Base-by-base conservation (phyloP, 2,888 invertebrate genomes). In the Steromphala cineraria region DNA sequence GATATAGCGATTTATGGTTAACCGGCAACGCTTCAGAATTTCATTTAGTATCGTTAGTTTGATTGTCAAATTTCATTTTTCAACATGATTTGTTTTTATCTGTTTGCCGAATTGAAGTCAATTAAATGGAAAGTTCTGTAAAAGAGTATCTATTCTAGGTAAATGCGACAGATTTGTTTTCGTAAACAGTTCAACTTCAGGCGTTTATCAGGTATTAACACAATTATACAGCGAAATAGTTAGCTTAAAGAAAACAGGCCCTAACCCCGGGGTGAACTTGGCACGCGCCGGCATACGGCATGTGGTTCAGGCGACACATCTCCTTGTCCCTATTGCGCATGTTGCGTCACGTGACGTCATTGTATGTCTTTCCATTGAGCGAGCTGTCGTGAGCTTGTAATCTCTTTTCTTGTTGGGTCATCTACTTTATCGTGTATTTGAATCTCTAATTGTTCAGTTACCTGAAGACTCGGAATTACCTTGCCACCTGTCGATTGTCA, bases 341-440 rank as follows among this genome's bases (percentile, higher is more conserved):
- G 71, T 71, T 71, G 24, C 71, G 71, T 71, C 71, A 71, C 36
- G 71, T 71, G 71, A 71, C 71, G n/a, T 71, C 71, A 71, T 40
- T 31, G 71, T 71, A 71, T 31, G 19, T 19, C 17, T 71, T 71
- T 40, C 71, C 36, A 40, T 71, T 71, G 40, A 71, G 13, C 40
- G 36, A 71, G 19, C n/a, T 71, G 40, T 40, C 40, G 40, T n/a
- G 71, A 36, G 24, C 19, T 71, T 19, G 71, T 71, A 71, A 71
- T 36, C 71, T 36, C 67, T n/a, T 28, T 67, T 28, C 28, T 67
- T n/a, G 31, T 36, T 36, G 15, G 36, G 36, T 71, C 15, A 10
- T 40, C 36, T 71, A 36, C 40, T 71, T 31, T 71, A 71, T 71
- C 71, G 71, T 10, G 71, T 71, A 71, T 40, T 13, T 71, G 56